Percentiles rank a stretch among this genome's conserved stretches.
These are phyloP conservation scores for Prosopocoilus inquinatus DNA, from an alignment of 2,888 invertebrate genomes.

Conservation along the genomic window DNA sequence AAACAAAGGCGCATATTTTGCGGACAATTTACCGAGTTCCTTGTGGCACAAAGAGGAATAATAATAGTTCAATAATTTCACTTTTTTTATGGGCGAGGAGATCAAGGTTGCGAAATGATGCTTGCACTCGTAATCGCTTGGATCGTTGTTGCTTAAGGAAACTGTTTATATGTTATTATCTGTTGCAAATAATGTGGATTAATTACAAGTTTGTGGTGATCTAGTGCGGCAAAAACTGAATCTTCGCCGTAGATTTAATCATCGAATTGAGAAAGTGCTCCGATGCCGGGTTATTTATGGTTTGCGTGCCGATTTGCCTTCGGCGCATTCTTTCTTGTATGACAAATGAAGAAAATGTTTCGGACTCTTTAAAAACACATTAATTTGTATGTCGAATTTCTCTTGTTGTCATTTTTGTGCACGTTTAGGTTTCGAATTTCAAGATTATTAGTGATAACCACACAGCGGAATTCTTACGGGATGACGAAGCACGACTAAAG, in stretches of 20 bases:
- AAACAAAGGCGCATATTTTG: background rate
- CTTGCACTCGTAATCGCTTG: background rate
- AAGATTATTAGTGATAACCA: too few species aligned
- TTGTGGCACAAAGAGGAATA: background rate
- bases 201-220: background rate
- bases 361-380: background rate
- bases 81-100: conserved; percentile 13
- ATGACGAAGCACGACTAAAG: too few species aligned
- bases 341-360: background rate
- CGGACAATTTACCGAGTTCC: too few species aligned
- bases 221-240: background rate
- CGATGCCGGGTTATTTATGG: background rate
- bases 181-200: background rate
- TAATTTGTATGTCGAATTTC: background rate
- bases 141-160: background rate
- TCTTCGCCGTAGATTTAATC: background rate
- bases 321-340: background rate
- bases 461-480: too few species aligned
- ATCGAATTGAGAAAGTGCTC: background rate
- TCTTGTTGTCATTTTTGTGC: background rate
- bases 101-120: conserved; percentile 2
- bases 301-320: background rate
- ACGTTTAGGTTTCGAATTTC: too few species aligned
- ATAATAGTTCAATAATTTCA: conserved; percentile 11
- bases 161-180: background rate